Percentiles rank a stretch among this genome's conserved stretches.
Evolutionary conservation across 2,797 vertebrate species (phyloP).

Genomic region (Macrochelys suwanniensis): DNA sequence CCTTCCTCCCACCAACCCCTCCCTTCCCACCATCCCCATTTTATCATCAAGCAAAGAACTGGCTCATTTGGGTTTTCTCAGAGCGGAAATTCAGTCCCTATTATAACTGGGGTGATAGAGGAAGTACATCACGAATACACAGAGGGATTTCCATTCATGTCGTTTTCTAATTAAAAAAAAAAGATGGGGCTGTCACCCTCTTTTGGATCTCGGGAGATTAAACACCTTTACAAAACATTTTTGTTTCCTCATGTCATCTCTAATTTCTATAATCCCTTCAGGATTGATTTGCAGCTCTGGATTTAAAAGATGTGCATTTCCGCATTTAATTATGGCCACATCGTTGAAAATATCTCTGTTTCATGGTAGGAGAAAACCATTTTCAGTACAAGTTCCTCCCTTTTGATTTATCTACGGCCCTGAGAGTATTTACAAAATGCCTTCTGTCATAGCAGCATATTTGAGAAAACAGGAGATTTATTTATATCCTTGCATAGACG

Average conservation of each 20-base stretch:
- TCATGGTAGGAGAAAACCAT: background rate
- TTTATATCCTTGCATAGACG: background rate
- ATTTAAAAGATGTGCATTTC: background rate
- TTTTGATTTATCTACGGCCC: background rate
- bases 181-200: background rate
- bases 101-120: background rate
- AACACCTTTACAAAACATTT: background rate
- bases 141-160: background rate
- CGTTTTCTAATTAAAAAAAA: background rate
- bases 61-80: background rate
- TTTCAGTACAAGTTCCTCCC: background rate
- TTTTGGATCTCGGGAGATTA: background rate
- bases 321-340: background rate
- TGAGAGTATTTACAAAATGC: background rate
- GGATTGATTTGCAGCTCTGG: background rate
- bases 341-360: background rate
- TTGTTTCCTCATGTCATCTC: background rate
- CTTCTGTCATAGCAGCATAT: background rate
- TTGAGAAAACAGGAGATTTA: background rate
- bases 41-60: background rate
- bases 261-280: background rate
- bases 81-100: background rate
- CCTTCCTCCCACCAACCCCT: background rate
- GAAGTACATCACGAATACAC: background rate
- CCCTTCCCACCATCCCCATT: background rate